Evolutionary conservation across 92 coral and sea anemone genomes (phyloP), one percentile per base, ranked within the genome.

Genomic region (Zoanthus sansibaricus): DNA sequence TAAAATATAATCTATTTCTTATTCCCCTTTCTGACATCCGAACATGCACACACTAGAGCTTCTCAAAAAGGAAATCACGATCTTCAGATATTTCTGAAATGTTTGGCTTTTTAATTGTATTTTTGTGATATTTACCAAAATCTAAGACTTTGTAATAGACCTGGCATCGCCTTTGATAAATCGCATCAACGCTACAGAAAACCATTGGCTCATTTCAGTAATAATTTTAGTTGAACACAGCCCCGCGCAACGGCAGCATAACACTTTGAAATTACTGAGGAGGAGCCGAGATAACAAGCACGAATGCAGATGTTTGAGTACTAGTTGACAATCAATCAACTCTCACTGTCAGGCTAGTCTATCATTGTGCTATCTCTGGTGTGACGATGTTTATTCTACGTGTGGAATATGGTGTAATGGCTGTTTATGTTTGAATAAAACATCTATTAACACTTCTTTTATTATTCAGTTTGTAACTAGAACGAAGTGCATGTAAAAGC

Each of bases 351-450:
- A 73, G 18, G 42, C 77, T 49, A 33, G 58, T 83, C 77, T 45
- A 52, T 83, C 87, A 71, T 49, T 83, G 71, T 76, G 73, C 31
- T 79, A 58, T 52, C 91, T 49, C 51, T 69, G 48, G 84, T 82
- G 76, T 76, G 83, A 62, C 86, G 71, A 83, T 83, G 83, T 84
- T 90, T 91, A 84, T 87, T 90, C 82, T 56, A 71, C 72, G 82
- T 83, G 83, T 49, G 91, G 58, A 83, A 83, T 83, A 87, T 83
- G 72, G 75, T 72, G 91, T 78, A 78, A 91, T 82, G 79, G 88
- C 77, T 91, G 94, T 91, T 91, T 91, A 88, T 82, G 79, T 91
- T 91, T 91, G 93, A 87, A 91, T 91, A 82, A 91, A 90, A 91
- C 72, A 85, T 68, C 86, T 84, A 77, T 91, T 88, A 88, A 55